phyloP scores from a whole-genome alignment of 2,797 vertebrate genomes.

The Sebastes hopkinsi region DNA sequence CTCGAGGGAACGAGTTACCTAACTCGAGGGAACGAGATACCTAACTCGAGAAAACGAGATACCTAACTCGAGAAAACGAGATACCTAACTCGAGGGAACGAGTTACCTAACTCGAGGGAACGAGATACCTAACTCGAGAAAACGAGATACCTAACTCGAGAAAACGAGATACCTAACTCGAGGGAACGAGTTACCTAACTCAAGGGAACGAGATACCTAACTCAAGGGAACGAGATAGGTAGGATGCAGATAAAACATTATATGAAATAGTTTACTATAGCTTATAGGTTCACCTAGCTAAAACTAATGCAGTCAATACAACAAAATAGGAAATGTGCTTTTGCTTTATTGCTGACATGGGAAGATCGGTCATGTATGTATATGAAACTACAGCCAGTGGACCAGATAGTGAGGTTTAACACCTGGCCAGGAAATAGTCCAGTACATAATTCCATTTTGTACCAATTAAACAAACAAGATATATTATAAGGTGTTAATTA shows the following conservation, averaged over 20 bases:
- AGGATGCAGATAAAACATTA: background rate
- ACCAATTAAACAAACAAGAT: background rate
- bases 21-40: no score
- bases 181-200: no score
- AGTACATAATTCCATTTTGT: background rate
- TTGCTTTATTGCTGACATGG: background rate
- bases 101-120: no score
- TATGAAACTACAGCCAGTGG: background rate
- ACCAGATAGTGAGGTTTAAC: no score
- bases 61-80: no score
- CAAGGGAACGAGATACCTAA: rapidly evolving
- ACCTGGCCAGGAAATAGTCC: no score
- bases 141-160: no score
- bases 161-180: rapidly evolving
- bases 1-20: rapidly evolving
- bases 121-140: no score
- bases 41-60: no score
- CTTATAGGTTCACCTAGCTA: background rate
- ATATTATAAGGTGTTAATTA: background rate
- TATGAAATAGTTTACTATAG: no score
- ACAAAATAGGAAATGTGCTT: background rate
- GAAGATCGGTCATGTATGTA: background rate
- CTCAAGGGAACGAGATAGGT: no score
- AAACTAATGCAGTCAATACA: background rate
- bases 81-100: no score